A percentile compares a stretch with the other conserved stretches of the same genome.
Conservation (phyloP, 2,797 vertebrate genomes). For the Dipus sagitta region DNA sequence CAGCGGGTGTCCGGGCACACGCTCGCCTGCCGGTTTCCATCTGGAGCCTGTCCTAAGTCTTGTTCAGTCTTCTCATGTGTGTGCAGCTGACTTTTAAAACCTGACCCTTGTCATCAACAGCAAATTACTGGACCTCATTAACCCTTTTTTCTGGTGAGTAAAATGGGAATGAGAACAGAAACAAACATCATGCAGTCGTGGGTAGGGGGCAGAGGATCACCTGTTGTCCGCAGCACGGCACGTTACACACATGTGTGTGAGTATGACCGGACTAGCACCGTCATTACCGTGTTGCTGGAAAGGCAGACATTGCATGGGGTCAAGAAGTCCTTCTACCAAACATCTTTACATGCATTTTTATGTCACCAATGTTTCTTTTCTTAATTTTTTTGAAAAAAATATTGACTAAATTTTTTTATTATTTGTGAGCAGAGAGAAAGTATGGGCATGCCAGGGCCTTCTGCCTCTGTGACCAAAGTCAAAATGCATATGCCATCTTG, state of each 20-base stretch:
- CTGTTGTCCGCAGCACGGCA: fast-evolving
- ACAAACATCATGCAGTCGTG: not conserved
- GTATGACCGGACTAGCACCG: no score
- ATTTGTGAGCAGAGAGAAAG: no score
- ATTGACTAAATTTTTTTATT: no score
- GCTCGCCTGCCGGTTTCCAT: not conserved
- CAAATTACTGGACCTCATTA: not conserved
- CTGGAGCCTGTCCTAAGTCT: not conserved
- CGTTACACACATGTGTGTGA: not conserved
- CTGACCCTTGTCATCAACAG: not conserved
- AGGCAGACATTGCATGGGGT: constrained; percentile 6
- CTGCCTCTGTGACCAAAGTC: no score
- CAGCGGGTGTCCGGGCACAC: not conserved
- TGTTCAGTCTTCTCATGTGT: not conserved
- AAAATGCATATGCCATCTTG: no score
- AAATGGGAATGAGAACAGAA: not conserved
- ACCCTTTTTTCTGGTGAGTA: constrained; percentile 8
- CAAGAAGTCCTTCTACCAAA: constrained; percentile 22
- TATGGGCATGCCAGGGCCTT: no score
- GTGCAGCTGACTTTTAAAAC: not conserved
- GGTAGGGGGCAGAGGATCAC: no score
- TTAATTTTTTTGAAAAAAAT: not conserved
- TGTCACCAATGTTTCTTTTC: constrained; percentile 54
- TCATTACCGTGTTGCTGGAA: not conserved
- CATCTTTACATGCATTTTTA: constrained; percentile 19